A percentile compares a stretch with the other conserved stretches of the same genome.
These are phyloP conservation scores for Drepanosiphum platanoidis DNA, from an alignment of 2,888 invertebrate species.

Conservation along the genomic window DNA sequence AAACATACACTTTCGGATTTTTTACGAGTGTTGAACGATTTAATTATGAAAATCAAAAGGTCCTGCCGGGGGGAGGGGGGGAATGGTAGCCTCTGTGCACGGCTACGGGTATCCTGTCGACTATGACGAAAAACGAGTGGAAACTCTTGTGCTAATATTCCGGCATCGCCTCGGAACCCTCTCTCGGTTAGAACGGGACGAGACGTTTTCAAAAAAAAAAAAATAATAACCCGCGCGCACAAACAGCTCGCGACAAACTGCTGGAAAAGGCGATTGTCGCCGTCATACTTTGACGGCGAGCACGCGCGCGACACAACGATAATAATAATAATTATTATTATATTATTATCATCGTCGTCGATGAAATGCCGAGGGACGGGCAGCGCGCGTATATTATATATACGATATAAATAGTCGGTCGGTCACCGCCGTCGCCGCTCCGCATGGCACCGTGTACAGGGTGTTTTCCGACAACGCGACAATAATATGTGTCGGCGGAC, in stretches of 20 bases:
- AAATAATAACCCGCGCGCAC: background rate
- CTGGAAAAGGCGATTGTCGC: constrained; percentile 1
- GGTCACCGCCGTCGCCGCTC: background rate
- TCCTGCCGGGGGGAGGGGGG: no score
- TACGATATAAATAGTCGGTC: no score
- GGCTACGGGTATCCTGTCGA: no score
- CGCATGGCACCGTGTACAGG: background rate
- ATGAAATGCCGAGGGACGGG: constrained; percentile 27
- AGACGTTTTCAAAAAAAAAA: no score
- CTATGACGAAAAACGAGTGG: background rate
- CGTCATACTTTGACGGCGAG: constrained; percentile 5
- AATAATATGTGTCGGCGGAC: background rate
- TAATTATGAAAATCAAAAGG: no score
- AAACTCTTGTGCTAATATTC: no score
- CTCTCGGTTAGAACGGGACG: no score
- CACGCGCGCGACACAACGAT: constrained; percentile 34
- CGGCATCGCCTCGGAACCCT: no score
- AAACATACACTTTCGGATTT: no score
- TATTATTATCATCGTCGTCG: background rate
- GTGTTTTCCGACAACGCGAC: background rate
- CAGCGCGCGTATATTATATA: constrained; percentile 2
- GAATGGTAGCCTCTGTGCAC: no score
- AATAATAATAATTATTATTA: background rate
- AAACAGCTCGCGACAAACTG: background rate
- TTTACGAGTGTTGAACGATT: no score